Evolutionary conservation across 2,113 vertebrate species (phyloP), one percentile per base, ranked within the genome.

Genomic region (Trogon surrucura): DNA sequence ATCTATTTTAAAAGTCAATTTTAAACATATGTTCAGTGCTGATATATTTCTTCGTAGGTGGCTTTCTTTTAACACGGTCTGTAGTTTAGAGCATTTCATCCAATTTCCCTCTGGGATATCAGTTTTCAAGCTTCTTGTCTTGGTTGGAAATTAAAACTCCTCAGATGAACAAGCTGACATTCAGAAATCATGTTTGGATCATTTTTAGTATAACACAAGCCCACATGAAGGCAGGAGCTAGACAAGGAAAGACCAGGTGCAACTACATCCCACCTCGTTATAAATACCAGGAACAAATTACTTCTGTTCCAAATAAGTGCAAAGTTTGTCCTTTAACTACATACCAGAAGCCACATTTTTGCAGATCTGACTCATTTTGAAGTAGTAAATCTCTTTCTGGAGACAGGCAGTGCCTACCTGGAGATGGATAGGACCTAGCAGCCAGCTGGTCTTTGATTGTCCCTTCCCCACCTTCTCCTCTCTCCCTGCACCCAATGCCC

Each of bases 1-100:
- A 89, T 82, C 85, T 94, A 78, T 96, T 97, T 96, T 96, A 94
- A 96, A 97, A 95, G 54, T 94, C 56, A 91, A 70, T 95, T 96
- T 96, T 85, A 92, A 96, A 93, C 91, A 88, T 94, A 94, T 95
- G 92, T 88, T 96, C 72, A 53, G 56, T 70, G 30, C 60, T 92
- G 84, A 95, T 94, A 87, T 94, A 78, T 86, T 96, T 96, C 79
- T 95, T 94, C 6, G 50, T 87, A 93, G 87, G 67, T 81, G 51
- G 38, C 58, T 95, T 95, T 69, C 82, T 97, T 75, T 83, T 89
- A 71, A 58, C 32, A 41, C 83, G 70, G 66, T 58, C 79, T 95
- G 77, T 73, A 95, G 78, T 89, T 87, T 85, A 72, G 50, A 94
- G 80, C 27, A 72, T 83, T 97, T 94, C 87, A 58, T 74, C 85